Conservation (phyloP, 2,888 invertebrate genomes). For the Eubasilissa splendida region DNA sequence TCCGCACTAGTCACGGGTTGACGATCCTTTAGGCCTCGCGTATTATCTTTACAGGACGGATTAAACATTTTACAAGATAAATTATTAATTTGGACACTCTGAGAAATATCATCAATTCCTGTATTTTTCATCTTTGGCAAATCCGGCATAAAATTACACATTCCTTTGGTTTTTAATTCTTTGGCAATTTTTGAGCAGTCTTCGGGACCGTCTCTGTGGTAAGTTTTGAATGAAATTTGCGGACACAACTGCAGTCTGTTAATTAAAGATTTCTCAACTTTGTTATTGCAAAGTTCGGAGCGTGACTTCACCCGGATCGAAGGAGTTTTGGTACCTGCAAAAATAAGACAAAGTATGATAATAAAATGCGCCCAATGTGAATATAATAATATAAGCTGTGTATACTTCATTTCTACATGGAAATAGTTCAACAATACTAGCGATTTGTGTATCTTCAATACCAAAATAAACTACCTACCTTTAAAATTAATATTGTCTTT, state of each 20-base stretch:
- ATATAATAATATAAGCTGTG: too few species aligned
- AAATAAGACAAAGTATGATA: not conserved
- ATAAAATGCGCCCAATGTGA: not conserved
- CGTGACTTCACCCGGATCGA: slow-evolving; percentile 39
- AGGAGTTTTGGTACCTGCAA: slow-evolving; percentile 14
- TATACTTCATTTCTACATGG: not conserved
- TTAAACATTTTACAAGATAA: not conserved
- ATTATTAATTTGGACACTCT: too few species aligned
- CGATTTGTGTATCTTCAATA: slow-evolving; percentile 11
- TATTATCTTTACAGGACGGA: not conserved
- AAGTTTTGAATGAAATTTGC: slow-evolving; percentile 45
- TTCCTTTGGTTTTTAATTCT: not conserved
- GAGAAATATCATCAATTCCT: too few species aligned
- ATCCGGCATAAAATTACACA: too few species aligned
- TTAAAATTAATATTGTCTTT: slow-evolving; percentile 41
- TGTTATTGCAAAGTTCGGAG: slow-evolving; percentile 28
- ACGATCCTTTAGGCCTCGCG: not conserved
- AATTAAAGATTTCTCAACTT: slow-evolving; percentile 18
- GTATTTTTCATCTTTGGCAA: slow-evolving; percentile 2
- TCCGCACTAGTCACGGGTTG: not conserved
- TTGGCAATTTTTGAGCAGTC: slow-evolving; percentile 9
- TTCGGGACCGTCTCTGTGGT: not conserved
- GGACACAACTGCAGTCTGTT: slow-evolving; percentile 43
- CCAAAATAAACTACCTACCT: slow-evolving; percentile 56
- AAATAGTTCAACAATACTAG: slow-evolving; percentile 11